Percentiles rank a stretch among this genome's conserved stretches.
Evolutionary conservation across 2,113 vertebrate species (phyloP).

Genomic region (Chionis minor): DNA sequence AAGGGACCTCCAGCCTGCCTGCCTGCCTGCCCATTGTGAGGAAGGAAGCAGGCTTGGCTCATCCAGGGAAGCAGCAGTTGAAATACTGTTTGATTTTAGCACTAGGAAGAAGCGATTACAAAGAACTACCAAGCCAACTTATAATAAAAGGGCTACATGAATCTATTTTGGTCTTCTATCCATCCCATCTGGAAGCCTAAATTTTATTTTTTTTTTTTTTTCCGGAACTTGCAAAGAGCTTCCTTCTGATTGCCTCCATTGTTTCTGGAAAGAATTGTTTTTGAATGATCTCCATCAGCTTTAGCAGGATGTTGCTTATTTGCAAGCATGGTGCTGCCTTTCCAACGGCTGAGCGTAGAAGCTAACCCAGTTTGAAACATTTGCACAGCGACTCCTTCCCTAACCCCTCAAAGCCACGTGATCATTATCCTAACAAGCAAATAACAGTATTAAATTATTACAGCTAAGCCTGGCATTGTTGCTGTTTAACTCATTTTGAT

Average conservation of each 20-base stretch:
- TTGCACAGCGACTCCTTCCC: not conserved
- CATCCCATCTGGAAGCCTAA: not conserved
- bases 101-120: not conserved
- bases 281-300: constrained; percentile 4
- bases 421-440: not conserved
- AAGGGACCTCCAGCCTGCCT: not conserved
- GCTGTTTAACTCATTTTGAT: not conserved
- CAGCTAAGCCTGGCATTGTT: not conserved
- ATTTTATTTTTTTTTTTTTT: not conserved
- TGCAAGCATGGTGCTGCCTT: not conserved
- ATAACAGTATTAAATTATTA: not conserved
- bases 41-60: not conserved
- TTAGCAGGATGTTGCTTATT: constrained; percentile 11
- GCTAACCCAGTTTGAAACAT: not conserved
- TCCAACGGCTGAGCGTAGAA: not conserved
- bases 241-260: constrained; percentile 43
- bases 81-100: constrained; percentile 7
- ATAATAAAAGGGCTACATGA: not conserved
- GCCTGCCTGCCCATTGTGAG: not conserved
- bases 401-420: not conserved
- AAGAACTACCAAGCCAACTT: not conserved
- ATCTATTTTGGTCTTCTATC: constrained; percentile 18
- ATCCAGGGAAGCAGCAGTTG: not conserved
- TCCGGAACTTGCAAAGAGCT: not conserved
- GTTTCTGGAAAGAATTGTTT: constrained; percentile 32